These are phyloP conservation scores for Agapetus fuscipes DNA, from an alignment of 2,888 invertebrate genomes.

Conservation along the genomic window DNA sequence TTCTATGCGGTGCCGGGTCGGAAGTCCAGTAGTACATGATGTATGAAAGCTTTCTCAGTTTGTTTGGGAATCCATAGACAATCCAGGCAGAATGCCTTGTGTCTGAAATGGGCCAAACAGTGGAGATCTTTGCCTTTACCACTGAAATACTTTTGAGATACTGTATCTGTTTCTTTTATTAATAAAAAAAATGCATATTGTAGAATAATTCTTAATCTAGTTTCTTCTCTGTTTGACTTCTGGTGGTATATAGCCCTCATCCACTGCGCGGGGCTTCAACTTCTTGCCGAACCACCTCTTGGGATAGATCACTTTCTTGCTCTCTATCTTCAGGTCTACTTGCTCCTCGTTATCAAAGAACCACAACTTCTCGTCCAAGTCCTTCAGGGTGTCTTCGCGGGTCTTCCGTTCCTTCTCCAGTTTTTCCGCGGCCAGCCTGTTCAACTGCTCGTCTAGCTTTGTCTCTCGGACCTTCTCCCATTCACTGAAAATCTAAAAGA, in stretches of 20 bases:
- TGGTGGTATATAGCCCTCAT: constrained; percentile 63
- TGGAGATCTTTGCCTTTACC: too few relatives aligned
- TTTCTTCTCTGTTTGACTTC: constrained; percentile 39
- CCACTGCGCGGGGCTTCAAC: constrained; percentile 36
- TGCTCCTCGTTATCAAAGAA: constrained; percentile 76
- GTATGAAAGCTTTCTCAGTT: too few relatives aligned
- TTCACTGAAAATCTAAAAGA: constrained; percentile 40
- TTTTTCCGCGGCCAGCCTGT: constrained; percentile 47
- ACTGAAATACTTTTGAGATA: too few relatives aligned
- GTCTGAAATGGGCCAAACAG: too few relatives aligned
- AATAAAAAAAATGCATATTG: too few relatives aligned
- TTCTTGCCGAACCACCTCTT: constrained; percentile 39
- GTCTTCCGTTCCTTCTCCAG: constrained; percentile 36
- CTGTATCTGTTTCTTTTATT: too few relatives aligned
- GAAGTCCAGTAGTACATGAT: too few relatives aligned
- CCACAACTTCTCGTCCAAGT: constrained; percentile 57
- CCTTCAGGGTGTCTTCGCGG: constrained; percentile 46
- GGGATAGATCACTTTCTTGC: constrained; percentile 38
- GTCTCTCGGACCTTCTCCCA: constrained; percentile 51
- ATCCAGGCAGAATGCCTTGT: too few relatives aligned
- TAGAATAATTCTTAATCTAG: too few relatives aligned
- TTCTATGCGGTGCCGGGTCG: too few relatives aligned
- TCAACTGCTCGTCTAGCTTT: constrained; percentile 49
- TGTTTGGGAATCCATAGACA: too few relatives aligned
- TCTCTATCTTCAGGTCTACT: constrained; percentile 61